Evolutionary conservation across 2,888 invertebrate genomes (phyloP), one percentile per base, ranked within the genome.

Genomic region (Proisotoma minuta): DNA sequence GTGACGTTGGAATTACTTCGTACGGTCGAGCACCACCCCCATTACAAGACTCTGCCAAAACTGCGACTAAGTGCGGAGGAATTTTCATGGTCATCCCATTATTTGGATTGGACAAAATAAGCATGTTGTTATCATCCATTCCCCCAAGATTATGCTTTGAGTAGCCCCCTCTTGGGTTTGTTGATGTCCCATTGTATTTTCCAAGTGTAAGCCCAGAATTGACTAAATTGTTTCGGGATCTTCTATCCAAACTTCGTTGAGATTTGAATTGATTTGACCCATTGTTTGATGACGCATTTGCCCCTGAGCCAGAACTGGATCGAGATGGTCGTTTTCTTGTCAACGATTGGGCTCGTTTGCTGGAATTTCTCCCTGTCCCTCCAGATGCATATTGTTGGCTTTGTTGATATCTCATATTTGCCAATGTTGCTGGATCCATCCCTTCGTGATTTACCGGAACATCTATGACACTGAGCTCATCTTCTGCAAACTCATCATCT

Each of bases 81-180:
- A 74, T 74, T 57, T 74, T 74, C 73, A 72, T 72, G 23, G 71
- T 72, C 71, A 74, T 74, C 54, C 73, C 73, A 49, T 61, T 61
- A 60, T 68, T 71, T n/a, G 70, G 70, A 50, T 69, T 70, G 10
- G 71, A 70, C 12, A 73, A 54, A 56, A 73, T 71, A 27, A 74
- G 57, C 70, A 73, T 71, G 24, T 68, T 70, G 59, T 68, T 70
- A 57, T 66, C 59, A 39, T 72, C 72, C 48, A 64, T 62, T 23
- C 66, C 64, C 4, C 63, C 23, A 2, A 58, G 63, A 15, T 60
- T 56, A n/a, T 65, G 56, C 39, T 59, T 57, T 3, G 57, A 59
- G 50, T 66, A 69, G n/a, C n/a, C n/a, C 22, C 65, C 60, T 47
- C 73, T 50, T 3, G 73, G 73, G 64, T 70, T 74, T 27, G 73